phyloP scores from a whole-genome alignment of 2,113 vertebrate genomes.

The Menura novaehollandiae region DNA sequence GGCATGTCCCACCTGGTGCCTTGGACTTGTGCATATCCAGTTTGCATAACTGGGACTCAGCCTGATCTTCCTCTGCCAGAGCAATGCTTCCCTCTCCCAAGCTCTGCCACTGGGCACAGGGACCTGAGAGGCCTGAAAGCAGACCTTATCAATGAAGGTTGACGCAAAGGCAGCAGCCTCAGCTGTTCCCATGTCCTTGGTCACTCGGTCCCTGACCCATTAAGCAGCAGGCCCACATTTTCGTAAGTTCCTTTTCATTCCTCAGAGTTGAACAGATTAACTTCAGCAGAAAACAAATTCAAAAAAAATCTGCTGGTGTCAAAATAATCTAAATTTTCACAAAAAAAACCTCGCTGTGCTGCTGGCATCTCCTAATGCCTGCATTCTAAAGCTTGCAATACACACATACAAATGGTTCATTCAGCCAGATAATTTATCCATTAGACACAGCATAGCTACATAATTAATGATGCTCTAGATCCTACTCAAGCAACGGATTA shows the following conservation, averaged over 20 bases:
- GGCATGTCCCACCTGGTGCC: not conserved
- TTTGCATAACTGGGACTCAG: not conserved
- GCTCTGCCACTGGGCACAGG: not conserved
- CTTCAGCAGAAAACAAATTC: not conserved
- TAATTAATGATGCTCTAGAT: not conserved
- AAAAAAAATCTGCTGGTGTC: not conserved
- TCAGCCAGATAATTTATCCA: not conserved
- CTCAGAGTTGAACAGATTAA: not conserved
- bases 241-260: not conserved
- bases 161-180: not conserved
- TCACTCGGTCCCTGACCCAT: not conserved
- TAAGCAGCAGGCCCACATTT: not conserved
- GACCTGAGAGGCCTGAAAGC: not conserved
- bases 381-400: not conserved
- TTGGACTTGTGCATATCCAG: not conserved
- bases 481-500: not conserved
- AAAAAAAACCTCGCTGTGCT: not conserved
- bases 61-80: not conserved
- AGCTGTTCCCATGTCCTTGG: not conserved
- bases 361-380: not conserved
- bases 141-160: not conserved
- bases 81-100: not conserved
- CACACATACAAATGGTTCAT: not conserved
- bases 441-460: not conserved
- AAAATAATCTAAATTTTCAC: not conserved